Base-by-base conservation (phyloP, 2,888 invertebrate genomes). In the Drosophila barbarae region DNA sequence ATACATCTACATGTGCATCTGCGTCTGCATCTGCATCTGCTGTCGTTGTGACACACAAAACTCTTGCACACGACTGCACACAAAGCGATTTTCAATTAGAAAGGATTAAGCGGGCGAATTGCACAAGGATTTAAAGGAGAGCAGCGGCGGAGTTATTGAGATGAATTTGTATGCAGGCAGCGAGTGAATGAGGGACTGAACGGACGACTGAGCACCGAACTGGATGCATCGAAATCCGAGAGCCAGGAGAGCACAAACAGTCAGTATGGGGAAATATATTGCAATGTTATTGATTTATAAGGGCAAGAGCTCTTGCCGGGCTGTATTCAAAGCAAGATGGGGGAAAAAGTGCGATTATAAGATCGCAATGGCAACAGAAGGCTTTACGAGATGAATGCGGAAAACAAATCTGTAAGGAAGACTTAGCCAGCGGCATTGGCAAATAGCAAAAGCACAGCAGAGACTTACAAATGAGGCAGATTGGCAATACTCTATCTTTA, bases 41-140 rank as follows among this genome's bases (percentile, higher is more conserved):
- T 41, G 57, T 32, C 49, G 32, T 44, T 56, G 68, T 47, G 44
- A 58, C 50, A 59, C 42, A 68, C 61, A 55, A 53, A 59, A 49
- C 69, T 50, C 51, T 65, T 54, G 39, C 49, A 36, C 35, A 72
- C 77, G 78, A 77, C 47, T 54, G 39, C 49, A 47, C 35, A 72
- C 77, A 81, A 77, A 71, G 75, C 81, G 73, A 76, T 78, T 85
- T 81, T 81, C 85, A 81, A 81, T 81, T 81, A 81, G 78, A 84
- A 77, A 69, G 81, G 85, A 81, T 81, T 85, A 85, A 77, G 77
- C 73, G 63, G 69, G 59, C 72, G 71, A 84, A 75, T 77, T 75
- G 80, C 70, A 72, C 71, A 75, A 80, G 84, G 81, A 81, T 71
- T 81, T 85, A 81, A 85, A 81, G 72, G 72, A 69, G 72, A 54